Base-by-base conservation (phyloP, 92 coral and sea anemone genomes). In the Metridium senile region DNA sequence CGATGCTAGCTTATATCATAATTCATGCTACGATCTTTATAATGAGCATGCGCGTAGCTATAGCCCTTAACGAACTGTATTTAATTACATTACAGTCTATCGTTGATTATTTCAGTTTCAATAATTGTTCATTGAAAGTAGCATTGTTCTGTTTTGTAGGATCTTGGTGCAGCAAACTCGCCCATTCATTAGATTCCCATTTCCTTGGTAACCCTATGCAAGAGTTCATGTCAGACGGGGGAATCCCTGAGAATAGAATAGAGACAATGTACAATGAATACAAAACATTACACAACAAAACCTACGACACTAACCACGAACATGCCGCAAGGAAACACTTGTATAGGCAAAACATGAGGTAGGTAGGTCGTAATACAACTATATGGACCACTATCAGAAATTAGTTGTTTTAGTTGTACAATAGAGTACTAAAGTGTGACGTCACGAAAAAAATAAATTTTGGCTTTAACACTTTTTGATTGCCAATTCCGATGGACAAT, bases 341-440 rank as follows among this genome's bases (percentile, higher is more conserved):
- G 43, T 95, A 92, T 29, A 91, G 99, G n/a, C 99, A 95, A 69
- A 95, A 90, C 34, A 87, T 95, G 93, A 95, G 99, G 99, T 95
- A 71, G 58, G 31, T 10, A 9, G 45, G n/a, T 58, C 21, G 29
- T 31, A 35, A 25, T 2, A 70, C 62, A 70, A 19, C 11, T 17
- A 45, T 17, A 8, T 17, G 52, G 52, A 45, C 17, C 8, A 8
- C n/a, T n/a, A n/a, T n/a, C n/a, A n/a, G n/a, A n/a, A n/a, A n/a
- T n/a, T n/a, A n/a, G n/a, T n/a, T n/a, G n/a, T n/a, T n/a, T n/a
- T n/a, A n/a, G n/a, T n/a, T n/a, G n/a, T n/a, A n/a, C n/a, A n/a
- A n/a, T n/a, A n/a, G n/a, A n/a, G n/a, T n/a, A n/a, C n/a, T n/a
- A n/a, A n/a, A n/a, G n/a, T n/a, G n/a, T n/a, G n/a, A n/a, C n/a